phyloP scores from a whole-genome alignment of 2,888 invertebrate genomes.

The Crocallis elinguaria region DNA sequence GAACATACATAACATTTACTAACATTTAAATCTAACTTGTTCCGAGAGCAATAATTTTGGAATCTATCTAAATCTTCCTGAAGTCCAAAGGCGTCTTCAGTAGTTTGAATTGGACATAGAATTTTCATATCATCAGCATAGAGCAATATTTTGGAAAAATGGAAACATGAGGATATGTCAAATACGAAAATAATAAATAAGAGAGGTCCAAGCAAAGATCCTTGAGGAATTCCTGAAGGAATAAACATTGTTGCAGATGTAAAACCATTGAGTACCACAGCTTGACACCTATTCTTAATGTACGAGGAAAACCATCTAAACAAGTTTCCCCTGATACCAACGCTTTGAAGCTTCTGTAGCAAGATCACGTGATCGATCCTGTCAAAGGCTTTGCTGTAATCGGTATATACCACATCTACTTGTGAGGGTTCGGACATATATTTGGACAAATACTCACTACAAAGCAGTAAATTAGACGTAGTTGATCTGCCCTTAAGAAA shows the following conservation, averaged over 20 bases:
- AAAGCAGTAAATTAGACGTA: slow-evolving; percentile 11
- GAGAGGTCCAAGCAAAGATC: background rate
- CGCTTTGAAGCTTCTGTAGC: background rate
- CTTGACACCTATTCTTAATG: slow-evolving; percentile 20
- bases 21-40: slow-evolving; percentile 14
- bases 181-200: background rate
- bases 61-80: slow-evolving; percentile 5
- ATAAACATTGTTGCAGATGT: background rate
- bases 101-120: background rate
- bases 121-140: slow-evolving; percentile 6
- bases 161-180: slow-evolving; percentile 10
- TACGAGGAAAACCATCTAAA: slow-evolving; percentile 18
- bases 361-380: slow-evolving; percentile 13
- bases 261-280: slow-evolving; percentile 15
- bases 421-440: slow-evolving; percentile 10
- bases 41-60: slow-evolving; percentile 3
- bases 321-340: slow-evolving; percentile 10
- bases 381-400: slow-evolving; percentile 14
- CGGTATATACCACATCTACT: slow-evolving; percentile 18
- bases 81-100: slow-evolving; percentile 5
- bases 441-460: slow-evolving; percentile 2
- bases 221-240: slow-evolving; percentile 8
- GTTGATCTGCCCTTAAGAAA: slow-evolving; percentile 18
- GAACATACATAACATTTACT: background rate
- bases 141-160: slow-evolving; percentile 5